Base-by-base conservation (phyloP, 2,113 vertebrate genomes). In the Pogona vitticeps region DNA sequence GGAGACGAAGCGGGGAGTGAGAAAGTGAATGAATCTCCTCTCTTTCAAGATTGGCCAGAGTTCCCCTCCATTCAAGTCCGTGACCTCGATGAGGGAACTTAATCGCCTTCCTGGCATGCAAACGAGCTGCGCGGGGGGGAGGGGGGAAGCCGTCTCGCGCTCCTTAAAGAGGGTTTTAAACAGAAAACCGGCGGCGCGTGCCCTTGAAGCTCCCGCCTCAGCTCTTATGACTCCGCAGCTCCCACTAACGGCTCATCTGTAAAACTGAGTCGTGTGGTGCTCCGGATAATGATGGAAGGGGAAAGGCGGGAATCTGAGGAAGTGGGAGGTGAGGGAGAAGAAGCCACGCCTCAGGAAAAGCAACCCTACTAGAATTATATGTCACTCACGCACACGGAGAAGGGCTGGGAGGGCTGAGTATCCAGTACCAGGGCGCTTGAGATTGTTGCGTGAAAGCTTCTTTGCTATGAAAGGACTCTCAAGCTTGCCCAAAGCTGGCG, bases 261-360 rank as follows among this genome's bases (percentile, higher is more conserved):
- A n/a, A 52, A 52, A 52, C 46, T 52, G 46, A 5, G 46, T 10
- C 52, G 5, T 26, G 61, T 6, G 17, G 18, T 6, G 7, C 76
- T 46, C 7, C 17, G 18, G 20, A 67, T n/a, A 21, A 3, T 20
- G 28, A 88, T 84, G 87, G 87, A 67, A 75, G 58, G 31, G 21
- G 59, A 82, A 86, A 71, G 78, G 63, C 83, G 88, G 71, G 83
- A 86, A 58, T 13, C 71, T 42, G 78, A 20, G 15, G 78, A 68
- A n/a, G 72, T 42, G 42, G 40, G 65, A 70, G 88, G 83, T 65
- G 83, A 70, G 72, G 58, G 42, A 10, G 42, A 36, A 14, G 12
- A 9, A 40, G 79, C 7, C 10, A n/a, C 14, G 20, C 1, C 21
- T 38, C 40, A 46, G 23, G 6, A 23, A 23, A 4, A 3, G 36